Evolutionary conservation across 1,140 invertebrate species (phyloP).

Genomic region (Halictus rubicundus): DNA sequence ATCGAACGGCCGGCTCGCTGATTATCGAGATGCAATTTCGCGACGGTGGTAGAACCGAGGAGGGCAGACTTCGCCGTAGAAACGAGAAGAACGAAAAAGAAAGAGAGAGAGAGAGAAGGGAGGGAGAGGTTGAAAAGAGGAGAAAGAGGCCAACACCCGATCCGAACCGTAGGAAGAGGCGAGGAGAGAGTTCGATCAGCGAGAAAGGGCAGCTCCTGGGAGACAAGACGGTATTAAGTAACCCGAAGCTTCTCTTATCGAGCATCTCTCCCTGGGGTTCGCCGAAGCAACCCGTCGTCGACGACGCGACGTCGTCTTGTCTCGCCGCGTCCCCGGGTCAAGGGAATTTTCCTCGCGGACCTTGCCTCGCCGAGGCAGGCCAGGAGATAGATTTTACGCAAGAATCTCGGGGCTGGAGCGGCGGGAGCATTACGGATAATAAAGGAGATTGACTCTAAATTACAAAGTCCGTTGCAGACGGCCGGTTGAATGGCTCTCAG

Average conservation of each 20-base stretch:
- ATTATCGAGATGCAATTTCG: slow-evolving; percentile 35
- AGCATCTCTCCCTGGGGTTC: slow-evolving; percentile 21
- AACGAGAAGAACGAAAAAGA: neutral
- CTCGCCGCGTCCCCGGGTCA: neutral
- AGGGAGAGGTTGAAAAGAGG: too few species aligned
- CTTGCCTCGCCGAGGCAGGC: neutral
- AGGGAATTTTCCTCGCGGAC: slow-evolving; percentile 15
- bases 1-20: slow-evolving; percentile 16
- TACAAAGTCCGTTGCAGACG: slow-evolving; percentile 73
- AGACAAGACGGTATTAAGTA: slow-evolving; percentile 33
- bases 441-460: slow-evolving; percentile 74
- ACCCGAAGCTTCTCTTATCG: slow-evolving; percentile 40
- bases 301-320: neutral
- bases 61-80: too few species aligned
- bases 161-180: neutral
- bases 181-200: slow-evolving; percentile 16
- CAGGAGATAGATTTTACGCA: slow-evolving; percentile 52
- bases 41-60: too few species aligned
- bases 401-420: slow-evolving; percentile 47
- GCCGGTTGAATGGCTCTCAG: slow-evolving; percentile 70
- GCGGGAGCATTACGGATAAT: slow-evolving; percentile 68
- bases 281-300: neutral
- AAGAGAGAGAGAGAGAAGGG: neutral
- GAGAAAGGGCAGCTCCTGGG: neutral
- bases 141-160: neutral